A percentile compares a stretch with the other conserved stretches of the same genome.
These are phyloP conservation scores for Notodonta ziczac DNA, from an alignment of 2,888 invertebrate genomes.

Conservation along the genomic window DNA sequence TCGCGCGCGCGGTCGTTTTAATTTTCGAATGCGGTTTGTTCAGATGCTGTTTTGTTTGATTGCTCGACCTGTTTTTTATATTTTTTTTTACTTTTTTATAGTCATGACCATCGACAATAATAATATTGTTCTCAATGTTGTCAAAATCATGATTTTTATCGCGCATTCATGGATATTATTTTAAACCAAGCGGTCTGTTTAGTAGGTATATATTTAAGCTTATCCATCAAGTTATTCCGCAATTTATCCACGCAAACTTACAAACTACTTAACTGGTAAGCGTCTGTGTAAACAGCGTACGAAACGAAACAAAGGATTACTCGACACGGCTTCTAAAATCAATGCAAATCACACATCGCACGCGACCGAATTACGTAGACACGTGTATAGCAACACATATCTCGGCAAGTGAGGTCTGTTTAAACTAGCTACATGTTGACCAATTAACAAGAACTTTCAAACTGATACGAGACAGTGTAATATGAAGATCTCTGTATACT, in stretches of 20 bases:
- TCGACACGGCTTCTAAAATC: slow-evolving; percentile 77
- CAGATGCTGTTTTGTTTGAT: slow-evolving; percentile 68
- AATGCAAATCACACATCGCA: slow-evolving; percentile 62
- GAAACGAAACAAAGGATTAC: slow-evolving; percentile 74
- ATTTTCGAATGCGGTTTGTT: slow-evolving; percentile 80
- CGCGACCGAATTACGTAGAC: slow-evolving; percentile 12
- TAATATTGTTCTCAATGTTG: too few species aligned
- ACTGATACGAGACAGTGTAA: slow-evolving; percentile 13
- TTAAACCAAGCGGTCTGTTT: neutral
- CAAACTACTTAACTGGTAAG: slow-evolving; percentile 79
- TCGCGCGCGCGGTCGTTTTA: slow-evolving; percentile 76
- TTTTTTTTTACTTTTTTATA: slow-evolving; percentile 21
- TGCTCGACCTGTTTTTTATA: slow-evolving; percentile 52
- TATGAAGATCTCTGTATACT: slow-evolving; percentile 17
- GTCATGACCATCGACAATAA: slow-evolving; percentile 32
- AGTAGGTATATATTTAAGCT: neutral
- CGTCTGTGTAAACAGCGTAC: slow-evolving; percentile 79
- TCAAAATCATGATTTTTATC: too few species aligned
- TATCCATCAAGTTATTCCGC: neutral
- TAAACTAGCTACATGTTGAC: slow-evolving; percentile 14
- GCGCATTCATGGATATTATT: too few species aligned
- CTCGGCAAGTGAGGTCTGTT: slow-evolving; percentile 8
- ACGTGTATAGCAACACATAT: neutral
- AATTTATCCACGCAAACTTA: slow-evolving; percentile 31
- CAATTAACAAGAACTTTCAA: slow-evolving; percentile 39